Percentiles rank a stretch among this genome's conserved stretches.
These are phyloP conservation scores for Sander vitreus DNA, from an alignment of 2,113 vertebrate species.

Conservation along the genomic window DNA sequence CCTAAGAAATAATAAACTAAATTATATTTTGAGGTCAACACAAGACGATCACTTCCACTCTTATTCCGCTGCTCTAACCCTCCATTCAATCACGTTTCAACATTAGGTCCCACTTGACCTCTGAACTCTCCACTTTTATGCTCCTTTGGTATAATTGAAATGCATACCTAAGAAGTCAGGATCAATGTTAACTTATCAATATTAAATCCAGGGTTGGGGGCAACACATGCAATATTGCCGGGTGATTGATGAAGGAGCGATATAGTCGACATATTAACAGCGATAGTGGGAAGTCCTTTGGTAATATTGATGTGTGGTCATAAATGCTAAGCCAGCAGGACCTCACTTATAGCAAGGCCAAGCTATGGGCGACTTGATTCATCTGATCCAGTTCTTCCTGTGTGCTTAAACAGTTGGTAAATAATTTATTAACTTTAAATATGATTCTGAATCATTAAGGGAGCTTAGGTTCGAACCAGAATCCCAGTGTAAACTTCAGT, in stretches of 20 bases:
- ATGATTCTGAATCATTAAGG: background rate
- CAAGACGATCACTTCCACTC: constrained; percentile 3
- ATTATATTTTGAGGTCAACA: constrained; percentile 7
- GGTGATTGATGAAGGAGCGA: constrained; percentile 58
- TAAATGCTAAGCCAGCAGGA: constrained; percentile 35
- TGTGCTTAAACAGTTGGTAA: background rate
- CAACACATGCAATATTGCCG: background rate
- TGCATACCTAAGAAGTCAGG: constrained; percentile 27
- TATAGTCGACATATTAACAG: constrained; percentile 30
- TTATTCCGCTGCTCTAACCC: background rate
- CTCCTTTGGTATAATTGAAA: constrained; percentile 45
- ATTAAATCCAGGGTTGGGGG: constrained; percentile 25
- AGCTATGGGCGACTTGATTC: background rate
- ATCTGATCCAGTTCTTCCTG: background rate
- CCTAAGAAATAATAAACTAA: background rate
- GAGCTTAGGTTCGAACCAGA: background rate
- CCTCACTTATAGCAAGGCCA: background rate
- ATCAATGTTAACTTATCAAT: constrained; percentile 60
- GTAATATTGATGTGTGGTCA: constrained; percentile 45
- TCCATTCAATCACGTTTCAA: constrained; percentile 19
- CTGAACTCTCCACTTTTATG: constrained; percentile 26
- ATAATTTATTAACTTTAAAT: background rate
- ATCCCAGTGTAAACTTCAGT: background rate
- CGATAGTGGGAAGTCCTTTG: background rate
- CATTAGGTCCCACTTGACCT: constrained; percentile 30